A percentile compares a stretch with the other conserved stretches of the same genome.
These are phyloP conservation scores for Enteromius viviparus DNA, from an alignment of 2,797 vertebrate genomes.

Conservation along the genomic window DNA sequence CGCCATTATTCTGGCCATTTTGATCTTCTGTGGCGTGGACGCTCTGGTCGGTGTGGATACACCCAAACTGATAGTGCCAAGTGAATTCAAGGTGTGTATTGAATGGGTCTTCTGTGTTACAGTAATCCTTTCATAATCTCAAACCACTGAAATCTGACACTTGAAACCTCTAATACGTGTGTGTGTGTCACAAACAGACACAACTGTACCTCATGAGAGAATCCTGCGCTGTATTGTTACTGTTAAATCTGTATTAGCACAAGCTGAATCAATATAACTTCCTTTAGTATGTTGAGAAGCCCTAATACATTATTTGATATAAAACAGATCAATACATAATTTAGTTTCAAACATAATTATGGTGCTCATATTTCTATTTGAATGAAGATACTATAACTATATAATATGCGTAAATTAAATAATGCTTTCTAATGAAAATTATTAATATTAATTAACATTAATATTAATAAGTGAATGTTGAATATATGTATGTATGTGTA, in stretches of 20 bases:
- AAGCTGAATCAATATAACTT: constrained; percentile 1
- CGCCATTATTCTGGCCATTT: constrained; percentile 93
- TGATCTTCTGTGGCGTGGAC: constrained; percentile 95
- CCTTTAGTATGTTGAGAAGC: neutral
- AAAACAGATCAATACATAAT: constrained; percentile 7
- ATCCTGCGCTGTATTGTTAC: neutral
- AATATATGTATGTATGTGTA: too few species aligned
- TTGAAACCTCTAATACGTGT: constrained; percentile 1
- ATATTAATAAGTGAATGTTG: neutral
- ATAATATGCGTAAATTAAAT: neutral
- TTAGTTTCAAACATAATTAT: neutral
- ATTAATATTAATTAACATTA: neutral
- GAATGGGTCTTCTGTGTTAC: constrained; percentile 22
- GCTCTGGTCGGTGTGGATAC: constrained; percentile 94
- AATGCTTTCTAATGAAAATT: neutral
- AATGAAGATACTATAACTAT: neutral
- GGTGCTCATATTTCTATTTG: neutral
- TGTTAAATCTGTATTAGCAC: neutral
- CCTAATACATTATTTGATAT: neutral
- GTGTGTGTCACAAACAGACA: neutral
- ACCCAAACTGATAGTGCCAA: constrained; percentile 96
- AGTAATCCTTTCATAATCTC: constrained; percentile 21
- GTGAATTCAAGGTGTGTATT: constrained; percentile 89
- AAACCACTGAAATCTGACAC: constrained; percentile 23
- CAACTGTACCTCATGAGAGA: neutral